These are phyloP conservation scores for Aphelenchoides avenae DNA, from an alignment of 1,140 invertebrate species.

Conservation along the genomic window DNA sequence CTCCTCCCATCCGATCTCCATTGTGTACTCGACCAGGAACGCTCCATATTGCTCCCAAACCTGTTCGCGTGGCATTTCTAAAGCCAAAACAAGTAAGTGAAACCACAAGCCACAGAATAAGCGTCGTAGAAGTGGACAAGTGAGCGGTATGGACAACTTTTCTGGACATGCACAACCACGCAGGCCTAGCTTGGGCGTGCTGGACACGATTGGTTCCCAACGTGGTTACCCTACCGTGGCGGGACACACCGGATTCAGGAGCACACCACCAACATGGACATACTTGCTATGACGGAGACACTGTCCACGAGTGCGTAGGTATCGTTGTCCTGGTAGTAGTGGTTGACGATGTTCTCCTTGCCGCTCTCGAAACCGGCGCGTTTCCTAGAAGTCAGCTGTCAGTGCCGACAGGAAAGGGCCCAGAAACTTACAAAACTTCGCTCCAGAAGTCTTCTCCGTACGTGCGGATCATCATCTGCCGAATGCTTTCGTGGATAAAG, in stretches of 20 bases:
- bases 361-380: slow-evolving; percentile 50
- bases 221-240: too few species aligned
- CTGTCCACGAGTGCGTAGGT: slow-evolving; percentile 48
- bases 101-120: slow-evolving; percentile 1
- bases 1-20: slow-evolving; percentile 56
- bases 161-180: too few species aligned
- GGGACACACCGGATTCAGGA: too few species aligned
- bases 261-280: too few species aligned
- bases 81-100: slow-evolving; percentile 1
- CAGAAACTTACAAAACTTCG: slow-evolving; percentile 21
- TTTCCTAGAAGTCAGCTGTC: slow-evolving; percentile 19
- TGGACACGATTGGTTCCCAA: too few species aligned
- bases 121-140: too few species aligned
- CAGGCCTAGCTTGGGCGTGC: too few species aligned
- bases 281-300: slow-evolving; percentile 34
- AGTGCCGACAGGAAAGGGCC: slow-evolving; percentile 2
- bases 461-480: slow-evolving; percentile 35
- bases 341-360: slow-evolving; percentile 52
- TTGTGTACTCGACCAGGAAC: slow-evolving; percentile 51
- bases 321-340: slow-evolving; percentile 46
- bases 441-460: slow-evolving; percentile 43
- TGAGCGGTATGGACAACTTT: too few species aligned
- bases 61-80: slow-evolving; percentile 41
- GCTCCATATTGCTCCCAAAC: slow-evolving; percentile 53
- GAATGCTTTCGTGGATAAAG: slow-evolving; percentile 40